Evolutionary conservation across 2,888 invertebrate genomes (phyloP), one percentile per base, ranked within the genome.

Genomic region (Ischnura elegans): DNA sequence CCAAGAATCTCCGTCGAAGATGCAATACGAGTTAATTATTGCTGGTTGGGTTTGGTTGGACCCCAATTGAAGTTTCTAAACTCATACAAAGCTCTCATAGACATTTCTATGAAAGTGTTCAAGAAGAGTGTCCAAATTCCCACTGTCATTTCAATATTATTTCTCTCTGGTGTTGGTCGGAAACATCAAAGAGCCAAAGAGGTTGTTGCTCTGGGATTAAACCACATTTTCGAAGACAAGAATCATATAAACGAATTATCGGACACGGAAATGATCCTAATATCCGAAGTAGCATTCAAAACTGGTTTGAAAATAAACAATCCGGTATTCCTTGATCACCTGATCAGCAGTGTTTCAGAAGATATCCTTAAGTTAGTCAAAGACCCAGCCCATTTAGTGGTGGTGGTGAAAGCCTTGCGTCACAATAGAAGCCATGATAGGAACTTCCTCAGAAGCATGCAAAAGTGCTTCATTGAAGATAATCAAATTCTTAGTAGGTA

Each of bases 21-120:
- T 47, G 95, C 95, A 93, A 95, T 96, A 87, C 95, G 95, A 93
- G 93, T 95, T 42, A 94, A 96, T 93, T 95, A 95, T 94, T 94
- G 94, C 61, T 96, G 95, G 94, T 95, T 95, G 95, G 94, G 94
- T 51, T 94, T 95, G 87, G 93, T 95, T 87, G 95, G 96, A n/a
- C 95, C 95, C 94, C 95, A 95, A 93, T 95, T 96, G 84, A 95
- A 95, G 6, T 94, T 95, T 46, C 95, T 95, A 93, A 95, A 95
- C 51, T 96, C 95, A 94, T 96, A 95, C 94, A 94, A 95, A 45
- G 85, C 94, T n/a, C 95, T 95, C 16, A 94, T 96, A 25, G 94
- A 95, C 85, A 94, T 95, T 93, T 94, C 96, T 87, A 46, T 87
- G 8, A 46, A 5, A 13, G 21, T 51, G 46, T 21, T 93, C 16